Base-by-base conservation (phyloP, 2,888 invertebrate species). In the Netelia virgata region DNA sequence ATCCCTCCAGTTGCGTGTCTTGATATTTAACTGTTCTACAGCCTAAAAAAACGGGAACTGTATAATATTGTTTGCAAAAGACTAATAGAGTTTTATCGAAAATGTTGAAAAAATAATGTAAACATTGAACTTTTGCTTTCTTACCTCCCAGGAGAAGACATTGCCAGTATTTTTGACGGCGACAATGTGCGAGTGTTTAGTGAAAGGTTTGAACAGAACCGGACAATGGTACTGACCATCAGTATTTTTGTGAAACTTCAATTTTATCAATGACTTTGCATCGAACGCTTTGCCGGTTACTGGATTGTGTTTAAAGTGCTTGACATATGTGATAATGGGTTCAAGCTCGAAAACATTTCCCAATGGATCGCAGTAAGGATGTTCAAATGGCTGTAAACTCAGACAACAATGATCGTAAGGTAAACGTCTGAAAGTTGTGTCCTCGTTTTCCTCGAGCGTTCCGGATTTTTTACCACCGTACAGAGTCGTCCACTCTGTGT, bases 281-380 rank as follows among this genome's bases (percentile, higher is more conserved):
- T 98, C 97, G 86, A 98, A 93, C 90, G 97, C 96, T 95, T 97
- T 97, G 61, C 99, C 99, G 43, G 98, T 98, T 0, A 98, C 97
- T 36, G 99, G 99, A 94, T 99, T 99, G 1, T 97, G 94, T 94
- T 98, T 99, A 93, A 96, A 98, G 91, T 97, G 97, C 92, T 98
- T 98, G 0, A 98, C 92, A 91, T 98, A 99, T 36, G 97, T 97
- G 11, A 98, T 93, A 79, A 99, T 95, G 9, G 97, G 96, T 94
- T 97, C 96, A 41, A 99, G 94, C 92, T 99, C 99, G 93, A 98
- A 99, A 57, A 99, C 96, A 92, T 98, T 97, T 10, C 99, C 99
- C 87, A 98, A 96, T 14, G 94, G 93, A 90, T 99, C 98, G 92
- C 98, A 97, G 89, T 98, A 98, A 0, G 99, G 99, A 91, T 97